These are phyloP conservation scores for Actinostola sp. DNA, from an alignment of 92 coral and sea anemone genomes.

Conservation along the genomic window DNA sequence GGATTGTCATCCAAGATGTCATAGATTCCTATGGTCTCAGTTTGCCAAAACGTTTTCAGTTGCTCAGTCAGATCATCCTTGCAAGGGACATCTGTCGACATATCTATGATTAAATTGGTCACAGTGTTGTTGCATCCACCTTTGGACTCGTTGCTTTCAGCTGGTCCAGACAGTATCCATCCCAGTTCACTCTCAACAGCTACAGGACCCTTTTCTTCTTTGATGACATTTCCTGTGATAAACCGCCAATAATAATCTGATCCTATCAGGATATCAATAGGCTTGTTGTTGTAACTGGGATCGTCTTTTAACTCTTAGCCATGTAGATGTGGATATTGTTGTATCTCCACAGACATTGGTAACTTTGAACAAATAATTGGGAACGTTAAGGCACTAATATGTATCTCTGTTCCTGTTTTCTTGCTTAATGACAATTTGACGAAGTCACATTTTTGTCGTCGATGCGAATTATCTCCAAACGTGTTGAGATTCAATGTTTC, in stretches of 20 bases:
- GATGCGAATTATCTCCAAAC: conserved; percentile 35
- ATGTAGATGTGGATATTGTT: conserved; percentile 46
- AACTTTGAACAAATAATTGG: conserved; percentile 62
- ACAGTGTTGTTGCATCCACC: too few species aligned
- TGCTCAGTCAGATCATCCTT: too few species aligned
- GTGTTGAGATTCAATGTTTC: conserved; percentile 48
- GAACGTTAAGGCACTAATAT: conserved; percentile 49
- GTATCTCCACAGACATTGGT: conserved; percentile 18
- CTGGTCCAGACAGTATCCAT: conserved; percentile 71
- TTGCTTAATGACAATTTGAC: conserved; percentile 17
- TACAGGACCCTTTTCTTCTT: conserved; percentile 60
- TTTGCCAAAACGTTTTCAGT: too few species aligned
- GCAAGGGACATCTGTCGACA: too few species aligned
- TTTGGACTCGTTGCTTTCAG: too few species aligned
- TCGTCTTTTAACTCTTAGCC: conserved; percentile 46
- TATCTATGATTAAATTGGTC: too few species aligned
- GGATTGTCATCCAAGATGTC: too few species aligned
- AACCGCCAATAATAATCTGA: conserved; percentile 73
- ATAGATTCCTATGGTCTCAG: too few species aligned
- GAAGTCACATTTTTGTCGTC: conserved; percentile 47
- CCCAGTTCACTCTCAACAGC: conserved; percentile 63
- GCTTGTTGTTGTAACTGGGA: too few species aligned
- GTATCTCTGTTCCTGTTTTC: too few species aligned
- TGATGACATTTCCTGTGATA: conserved; percentile 38
- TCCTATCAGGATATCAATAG: conserved; percentile 65